Evolutionary conservation across 1,140 invertebrate species (phyloP).

Genomic region (Dreissena polymorpha): DNA sequence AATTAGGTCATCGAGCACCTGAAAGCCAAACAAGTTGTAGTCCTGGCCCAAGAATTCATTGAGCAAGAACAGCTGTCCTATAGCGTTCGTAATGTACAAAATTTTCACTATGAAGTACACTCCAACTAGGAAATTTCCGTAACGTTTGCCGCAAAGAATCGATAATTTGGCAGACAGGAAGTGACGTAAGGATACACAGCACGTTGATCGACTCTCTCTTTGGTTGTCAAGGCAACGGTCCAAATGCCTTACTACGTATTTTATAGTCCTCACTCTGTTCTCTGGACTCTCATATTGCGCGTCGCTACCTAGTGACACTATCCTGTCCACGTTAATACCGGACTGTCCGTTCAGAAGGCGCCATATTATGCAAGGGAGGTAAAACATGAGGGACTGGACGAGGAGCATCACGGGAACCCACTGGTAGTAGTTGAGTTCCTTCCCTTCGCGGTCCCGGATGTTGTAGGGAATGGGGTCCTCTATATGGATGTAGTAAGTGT

Average conservation of each 20-base stretch:
- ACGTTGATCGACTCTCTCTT: slow-evolving; percentile 73
- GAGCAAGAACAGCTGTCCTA: slow-evolving; percentile 82
- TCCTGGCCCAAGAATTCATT: slow-evolving; percentile 81
- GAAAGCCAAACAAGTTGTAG: slow-evolving; percentile 81
- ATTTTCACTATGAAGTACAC: slow-evolving; percentile 81
- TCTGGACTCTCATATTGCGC: slow-evolving; percentile 76
- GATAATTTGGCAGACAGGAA: slow-evolving; percentile 75
- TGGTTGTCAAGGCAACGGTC: slow-evolving; percentile 78
- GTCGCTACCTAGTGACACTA: slow-evolving; percentile 72
- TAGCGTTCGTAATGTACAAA: slow-evolving; percentile 81
- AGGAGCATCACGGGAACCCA: slow-evolving; percentile 83
- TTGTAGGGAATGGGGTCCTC: slow-evolving; percentile 69
- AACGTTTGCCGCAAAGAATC: slow-evolving; percentile 78
- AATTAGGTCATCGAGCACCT: slow-evolving; percentile 80
- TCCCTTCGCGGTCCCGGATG: slow-evolving; percentile 64
- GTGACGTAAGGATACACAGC: slow-evolving; percentile 75
- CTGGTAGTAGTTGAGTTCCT: slow-evolving; percentile 81
- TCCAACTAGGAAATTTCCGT: slow-evolving; percentile 81
- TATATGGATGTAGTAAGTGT: slow-evolving; percentile 80
- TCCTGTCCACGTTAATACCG: slow-evolving; percentile 79
- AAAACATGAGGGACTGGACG: slow-evolving; percentile 82
- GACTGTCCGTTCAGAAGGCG: slow-evolving; percentile 80
- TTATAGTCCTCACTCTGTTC: slow-evolving; percentile 74
- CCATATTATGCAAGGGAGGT: slow-evolving; percentile 83
- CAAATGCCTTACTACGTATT: slow-evolving; percentile 78